Percentiles rank a stretch among this genome's conserved stretches.
phyloP scores from a whole-genome alignment of 2,113 vertebrate species.

The Stigmatopora nigra region DNA sequence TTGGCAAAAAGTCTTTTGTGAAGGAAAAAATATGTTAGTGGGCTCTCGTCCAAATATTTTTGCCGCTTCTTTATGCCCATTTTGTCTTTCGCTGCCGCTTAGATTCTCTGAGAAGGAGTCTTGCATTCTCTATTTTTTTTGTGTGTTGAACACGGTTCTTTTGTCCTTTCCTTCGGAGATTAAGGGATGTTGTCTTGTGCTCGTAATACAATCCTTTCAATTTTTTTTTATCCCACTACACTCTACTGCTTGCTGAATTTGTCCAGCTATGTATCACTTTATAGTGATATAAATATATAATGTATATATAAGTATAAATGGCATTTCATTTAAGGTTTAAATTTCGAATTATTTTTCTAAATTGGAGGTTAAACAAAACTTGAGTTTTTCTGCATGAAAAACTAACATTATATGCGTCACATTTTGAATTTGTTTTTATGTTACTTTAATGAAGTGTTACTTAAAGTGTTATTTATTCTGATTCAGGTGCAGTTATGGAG shows the following conservation, averaged over 20 bases:
- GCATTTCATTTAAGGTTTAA: not conserved
- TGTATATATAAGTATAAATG: not conserved
- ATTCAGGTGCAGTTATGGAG: no score
- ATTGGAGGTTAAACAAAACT: not conserved
- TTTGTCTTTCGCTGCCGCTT: slow-evolving; percentile 2
- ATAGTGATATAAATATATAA: not conserved
- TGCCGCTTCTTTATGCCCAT: slow-evolving; percentile 21
- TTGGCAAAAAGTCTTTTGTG: slow-evolving; percentile 53
- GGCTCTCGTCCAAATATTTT: slow-evolving; percentile 39
- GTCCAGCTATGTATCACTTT: not conserved
- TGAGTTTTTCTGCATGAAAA: no score
- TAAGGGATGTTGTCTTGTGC: slow-evolving; percentile 7
- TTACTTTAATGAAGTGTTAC: no score
- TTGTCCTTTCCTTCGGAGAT: slow-evolving; percentile 31
- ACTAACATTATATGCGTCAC: no score
- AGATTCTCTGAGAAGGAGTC: slow-evolving; percentile 25
- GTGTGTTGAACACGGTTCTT: slow-evolving; percentile 31
- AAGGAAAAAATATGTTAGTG: slow-evolving; percentile 33
- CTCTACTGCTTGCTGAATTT: not conserved
- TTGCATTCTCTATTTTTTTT: not conserved
- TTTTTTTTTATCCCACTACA: not conserved
- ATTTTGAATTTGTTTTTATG: no score
- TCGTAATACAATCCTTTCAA: not conserved
- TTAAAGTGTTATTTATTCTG: no score
- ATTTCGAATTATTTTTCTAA: not conserved